These are phyloP conservation scores for Drosophila yakuba DNA, from an alignment of 1,140 invertebrate genomes.

Conservation along the genomic window DNA sequence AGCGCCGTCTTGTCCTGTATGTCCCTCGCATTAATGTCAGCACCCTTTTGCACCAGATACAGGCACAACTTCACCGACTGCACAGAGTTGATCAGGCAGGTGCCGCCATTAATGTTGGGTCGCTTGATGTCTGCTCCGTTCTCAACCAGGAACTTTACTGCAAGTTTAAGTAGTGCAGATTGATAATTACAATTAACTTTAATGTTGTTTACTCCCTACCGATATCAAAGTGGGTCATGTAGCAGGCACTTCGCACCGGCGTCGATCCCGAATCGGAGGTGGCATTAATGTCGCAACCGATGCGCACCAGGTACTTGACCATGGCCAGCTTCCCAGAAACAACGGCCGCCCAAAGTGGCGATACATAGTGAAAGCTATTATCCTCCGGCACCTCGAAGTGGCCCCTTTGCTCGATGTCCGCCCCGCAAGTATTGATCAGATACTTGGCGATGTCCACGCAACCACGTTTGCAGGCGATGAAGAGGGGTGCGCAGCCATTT, in stretches of 20 bases:
- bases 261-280: conserved; percentile 95
- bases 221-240: conserved; percentile 95
- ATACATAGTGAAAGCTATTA: conserved; percentile 91
- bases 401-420: conserved; percentile 94
- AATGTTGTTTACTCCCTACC: conserved; percentile 60
- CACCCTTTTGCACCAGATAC: conserved; percentile 91
- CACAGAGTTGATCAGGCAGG: conserved; percentile 96
- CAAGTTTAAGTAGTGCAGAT: conserved; percentile 38
- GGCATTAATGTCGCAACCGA: conserved; percentile 93
- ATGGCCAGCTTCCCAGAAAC: conserved; percentile 93
- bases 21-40: conserved; percentile 94
- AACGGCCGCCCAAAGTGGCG: conserved; percentile 96
- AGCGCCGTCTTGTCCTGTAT: conserved; percentile 96
- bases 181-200: too few species aligned
- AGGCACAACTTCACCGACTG: conserved; percentile 93
- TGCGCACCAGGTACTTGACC: conserved; percentile 90
- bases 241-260: conserved; percentile 93
- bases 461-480: conserved; percentile 93
- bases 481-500: conserved; percentile 94
- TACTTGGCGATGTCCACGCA: conserved; percentile 95
- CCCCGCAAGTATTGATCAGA: conserved; percentile 91
- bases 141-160: conserved; percentile 91
- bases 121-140: conserved; percentile 94
- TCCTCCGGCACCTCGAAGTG: conserved; percentile 90
- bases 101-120: conserved; percentile 96